Conservation (phyloP, 2,888 invertebrate species). For the Luffia ferchaultella region DNA sequence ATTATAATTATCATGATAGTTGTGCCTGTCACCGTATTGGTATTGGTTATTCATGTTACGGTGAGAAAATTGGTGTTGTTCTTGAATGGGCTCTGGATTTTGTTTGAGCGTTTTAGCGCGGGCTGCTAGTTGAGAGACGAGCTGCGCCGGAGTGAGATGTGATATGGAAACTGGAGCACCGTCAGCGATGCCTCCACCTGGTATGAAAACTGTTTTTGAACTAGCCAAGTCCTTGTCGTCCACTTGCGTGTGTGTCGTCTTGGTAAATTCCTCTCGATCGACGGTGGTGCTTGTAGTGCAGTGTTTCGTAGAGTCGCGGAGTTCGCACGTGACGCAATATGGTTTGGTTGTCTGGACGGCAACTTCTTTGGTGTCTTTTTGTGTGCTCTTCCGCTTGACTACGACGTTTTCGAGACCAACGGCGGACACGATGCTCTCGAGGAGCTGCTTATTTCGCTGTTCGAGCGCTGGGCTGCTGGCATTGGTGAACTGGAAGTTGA, state of each 20-base stretch:
- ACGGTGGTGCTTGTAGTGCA: constrained; percentile 27
- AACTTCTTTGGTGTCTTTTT: constrained; percentile 37
- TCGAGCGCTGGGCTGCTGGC: constrained; percentile 21
- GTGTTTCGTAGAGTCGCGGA: constrained; percentile 34
- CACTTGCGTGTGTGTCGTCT: constrained; percentile 48
- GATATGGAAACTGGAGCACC: constrained; percentile 47
- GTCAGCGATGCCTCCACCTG: constrained; percentile 37
- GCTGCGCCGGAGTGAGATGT: constrained; percentile 53
- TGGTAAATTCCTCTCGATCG: constrained; percentile 33
- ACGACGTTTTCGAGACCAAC: constrained; percentile 37
- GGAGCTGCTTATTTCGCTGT: constrained; percentile 43
- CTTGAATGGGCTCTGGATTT: constrained; percentile 24
- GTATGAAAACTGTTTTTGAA: constrained; percentile 46
- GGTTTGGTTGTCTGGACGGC: constrained; percentile 44
- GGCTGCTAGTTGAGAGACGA: constrained; percentile 53
- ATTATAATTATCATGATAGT: constrained; percentile 20
- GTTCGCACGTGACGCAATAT: constrained; percentile 46
- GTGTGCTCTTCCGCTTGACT: constrained; percentile 35
- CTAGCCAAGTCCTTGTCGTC: constrained; percentile 45
- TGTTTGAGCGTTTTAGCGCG: constrained; percentile 49
- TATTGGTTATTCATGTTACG: constrained; percentile 13
- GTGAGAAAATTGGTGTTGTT: constrained; percentile 1
- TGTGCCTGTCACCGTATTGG: constrained; percentile 23
- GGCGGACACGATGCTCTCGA: constrained; percentile 41
- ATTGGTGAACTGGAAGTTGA: constrained; percentile 46